Evolutionary conservation across 1,140 invertebrate genomes (phyloP).

Genomic region (Polyergus mexicanus): DNA sequence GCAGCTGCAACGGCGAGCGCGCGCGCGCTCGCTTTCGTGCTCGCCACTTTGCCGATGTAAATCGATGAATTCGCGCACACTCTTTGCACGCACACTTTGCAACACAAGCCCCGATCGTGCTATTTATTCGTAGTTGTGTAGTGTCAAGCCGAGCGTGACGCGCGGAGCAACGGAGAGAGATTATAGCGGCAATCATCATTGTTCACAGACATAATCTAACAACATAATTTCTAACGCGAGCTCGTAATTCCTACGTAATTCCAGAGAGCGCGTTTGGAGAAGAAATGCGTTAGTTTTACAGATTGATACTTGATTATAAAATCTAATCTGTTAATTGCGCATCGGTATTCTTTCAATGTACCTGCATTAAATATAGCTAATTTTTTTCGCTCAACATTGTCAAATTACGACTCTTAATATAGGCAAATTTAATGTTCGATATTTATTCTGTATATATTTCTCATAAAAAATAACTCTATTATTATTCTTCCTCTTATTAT

Average conservation of each 20-base stretch:
- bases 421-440: not conserved
- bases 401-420: not conserved
- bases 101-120: not conserved
- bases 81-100: slow-evolving; percentile 31
- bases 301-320: not conserved
- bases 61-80: slow-evolving; percentile 57
- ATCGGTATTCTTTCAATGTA: not conserved
- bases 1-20: slow-evolving; percentile 36
- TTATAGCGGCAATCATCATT: slow-evolving; percentile 62
- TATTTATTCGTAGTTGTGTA: slow-evolving; percentile 37
- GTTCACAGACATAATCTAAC: slow-evolving; percentile 56
- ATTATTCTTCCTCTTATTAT: slow-evolving; percentile 22
- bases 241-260: slow-evolving; percentile 34
- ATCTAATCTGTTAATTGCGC: slow-evolving; percentile 14
- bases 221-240: slow-evolving; percentile 48
- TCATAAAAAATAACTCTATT: not conserved
- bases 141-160: slow-evolving; percentile 60
- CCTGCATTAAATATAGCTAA: not conserved
- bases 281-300: not conserved
- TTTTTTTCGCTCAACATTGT: too few species aligned
- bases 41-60: slow-evolving; percentile 63
- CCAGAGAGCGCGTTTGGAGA: not conserved
- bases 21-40: slow-evolving; percentile 46
- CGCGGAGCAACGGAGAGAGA: slow-evolving; percentile 39
- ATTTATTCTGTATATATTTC: not conserved